Evolutionary conservation across 2,113 vertebrate genomes (phyloP).

Genomic region (Phylloscopus trochiloides): DNA sequence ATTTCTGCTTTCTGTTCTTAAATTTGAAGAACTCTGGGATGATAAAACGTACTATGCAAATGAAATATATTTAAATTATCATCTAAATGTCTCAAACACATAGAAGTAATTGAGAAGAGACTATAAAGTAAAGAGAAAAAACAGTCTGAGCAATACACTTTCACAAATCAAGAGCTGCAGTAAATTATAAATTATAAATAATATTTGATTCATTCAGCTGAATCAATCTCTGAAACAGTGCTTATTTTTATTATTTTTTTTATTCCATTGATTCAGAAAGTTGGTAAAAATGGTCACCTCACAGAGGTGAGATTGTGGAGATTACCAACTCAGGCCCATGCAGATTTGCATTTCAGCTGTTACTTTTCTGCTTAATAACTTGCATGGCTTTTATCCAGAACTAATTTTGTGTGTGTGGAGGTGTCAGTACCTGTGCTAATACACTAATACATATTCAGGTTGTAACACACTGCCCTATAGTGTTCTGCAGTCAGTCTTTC

Average conservation of each 20-base stretch:
- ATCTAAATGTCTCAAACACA: not conserved
- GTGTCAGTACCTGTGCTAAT: not conserved
- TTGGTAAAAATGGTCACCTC: not conserved
- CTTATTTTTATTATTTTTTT: not conserved
- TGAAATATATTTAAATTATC: not conserved
- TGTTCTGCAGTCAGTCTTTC: not conserved
- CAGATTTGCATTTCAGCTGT: not conserved
- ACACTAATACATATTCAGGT: not conserved
- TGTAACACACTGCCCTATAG: not conserved
- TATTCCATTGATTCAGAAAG: not conserved
- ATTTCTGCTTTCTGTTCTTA: not conserved
- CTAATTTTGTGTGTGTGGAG: not conserved
- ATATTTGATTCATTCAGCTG: not conserved
- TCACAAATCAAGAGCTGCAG: not conserved
- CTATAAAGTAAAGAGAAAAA: not conserved
- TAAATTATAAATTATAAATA: constrained; percentile 5
- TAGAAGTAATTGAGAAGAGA: not conserved
- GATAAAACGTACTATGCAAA: not conserved
- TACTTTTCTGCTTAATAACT: not conserved
- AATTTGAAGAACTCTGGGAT: not conserved
- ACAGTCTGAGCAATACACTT: not conserved
- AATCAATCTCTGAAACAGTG: not conserved
- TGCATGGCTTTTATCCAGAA: not conserved
- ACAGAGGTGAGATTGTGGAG: not conserved
- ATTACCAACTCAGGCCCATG: not conserved